phyloP scores from a whole-genome alignment of 2,797 vertebrate species.

The Gymnopithys bicolor region DNA sequence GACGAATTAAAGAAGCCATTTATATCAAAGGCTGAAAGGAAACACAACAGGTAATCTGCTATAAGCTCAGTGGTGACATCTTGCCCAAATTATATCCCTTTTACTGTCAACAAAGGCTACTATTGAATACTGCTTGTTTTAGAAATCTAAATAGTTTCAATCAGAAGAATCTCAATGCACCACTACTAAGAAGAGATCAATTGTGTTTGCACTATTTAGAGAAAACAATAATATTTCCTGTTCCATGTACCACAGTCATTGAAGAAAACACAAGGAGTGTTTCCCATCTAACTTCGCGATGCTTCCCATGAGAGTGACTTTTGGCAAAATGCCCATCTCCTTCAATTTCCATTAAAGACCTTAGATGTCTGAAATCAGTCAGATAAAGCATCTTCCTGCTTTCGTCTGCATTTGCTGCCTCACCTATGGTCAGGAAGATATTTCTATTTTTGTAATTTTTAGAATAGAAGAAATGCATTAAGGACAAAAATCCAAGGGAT shows the following conservation, averaged over 20 bases:
- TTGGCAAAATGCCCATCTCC: not conserved
- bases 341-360: not conserved
- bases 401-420: not conserved
- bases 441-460: not conserved
- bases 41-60: not conserved
- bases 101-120: not conserved
- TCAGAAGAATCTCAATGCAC: not conserved
- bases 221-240: slow-evolving; percentile 31
- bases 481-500: not conserved
- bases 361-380: not conserved
- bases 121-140: not conserved
- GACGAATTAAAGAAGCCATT: not conserved
- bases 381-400: not conserved
- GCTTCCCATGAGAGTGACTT: not conserved
- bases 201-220: not conserved
- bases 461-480: not conserved
- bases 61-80: not conserved
- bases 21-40: not conserved
- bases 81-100: not conserved
- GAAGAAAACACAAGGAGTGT: not conserved
- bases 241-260: not conserved
- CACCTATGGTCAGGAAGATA: not conserved
- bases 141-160: not conserved
- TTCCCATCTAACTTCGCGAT: not conserved
- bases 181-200: not conserved